Conservation (phyloP, 2,797 vertebrate species). For the Lateolabrax maculatus region DNA sequence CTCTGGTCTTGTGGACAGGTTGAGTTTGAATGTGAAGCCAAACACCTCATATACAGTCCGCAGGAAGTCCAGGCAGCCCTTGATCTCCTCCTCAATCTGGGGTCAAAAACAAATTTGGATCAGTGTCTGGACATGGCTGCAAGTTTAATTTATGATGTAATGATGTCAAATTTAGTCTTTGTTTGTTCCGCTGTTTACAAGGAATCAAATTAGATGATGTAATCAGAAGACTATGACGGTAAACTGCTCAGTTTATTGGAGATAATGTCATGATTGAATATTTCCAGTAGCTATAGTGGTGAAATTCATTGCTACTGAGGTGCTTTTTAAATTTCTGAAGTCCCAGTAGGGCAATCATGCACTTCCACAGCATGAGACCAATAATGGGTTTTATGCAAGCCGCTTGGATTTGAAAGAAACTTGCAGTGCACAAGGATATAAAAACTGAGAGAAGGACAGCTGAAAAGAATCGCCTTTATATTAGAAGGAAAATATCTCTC, state of each 20-base stretch:
- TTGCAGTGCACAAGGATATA: not conserved
- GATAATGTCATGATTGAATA: not conserved
- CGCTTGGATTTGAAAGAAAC: not conserved
- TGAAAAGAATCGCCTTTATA: not conserved
- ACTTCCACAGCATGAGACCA: not conserved
- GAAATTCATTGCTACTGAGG: not conserved
- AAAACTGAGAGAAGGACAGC: not conserved
- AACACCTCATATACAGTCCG: slow-evolving; percentile 93
- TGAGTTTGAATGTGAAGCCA: slow-evolving; percentile 97
- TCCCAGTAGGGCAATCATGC: not conserved
- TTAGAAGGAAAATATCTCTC: not conserved
- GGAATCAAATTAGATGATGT: not conserved
- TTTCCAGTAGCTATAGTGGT: not conserved
- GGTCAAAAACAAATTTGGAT: slow-evolving; percentile 22
- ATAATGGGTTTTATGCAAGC: not conserved
- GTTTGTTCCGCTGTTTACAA: not conserved
- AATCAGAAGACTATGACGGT: slow-evolving; percentile 1
- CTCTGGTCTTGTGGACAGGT: slow-evolving; percentile 97
- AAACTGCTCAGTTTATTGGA: slow-evolving; percentile 12
- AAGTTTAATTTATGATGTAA: slow-evolving; percentile 4
- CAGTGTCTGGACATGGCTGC: slow-evolving; percentile 7
- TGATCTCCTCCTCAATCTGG: slow-evolving; percentile 96
- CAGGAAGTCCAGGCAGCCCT: slow-evolving; percentile 95
- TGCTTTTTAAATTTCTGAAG: not conserved
- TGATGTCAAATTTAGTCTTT: not conserved